A percentile compares a stretch with the other conserved stretches of the same genome.
Evolutionary conservation across 35 echinoderm and acorn worm species (phyloP).

Genomic region (Anneissia japonica): DNA sequence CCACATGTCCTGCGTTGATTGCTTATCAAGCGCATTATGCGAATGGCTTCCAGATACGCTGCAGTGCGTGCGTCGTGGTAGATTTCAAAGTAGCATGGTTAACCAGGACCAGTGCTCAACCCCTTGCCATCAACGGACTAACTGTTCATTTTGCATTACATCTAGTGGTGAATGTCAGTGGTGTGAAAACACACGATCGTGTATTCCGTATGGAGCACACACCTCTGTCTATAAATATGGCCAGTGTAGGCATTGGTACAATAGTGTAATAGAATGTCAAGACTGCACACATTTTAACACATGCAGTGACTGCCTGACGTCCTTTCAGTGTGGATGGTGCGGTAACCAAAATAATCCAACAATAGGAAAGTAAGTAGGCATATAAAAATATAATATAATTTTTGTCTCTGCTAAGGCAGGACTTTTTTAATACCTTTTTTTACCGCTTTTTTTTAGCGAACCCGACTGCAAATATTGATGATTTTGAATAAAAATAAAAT

Average conservation of each 20-base stretch:
- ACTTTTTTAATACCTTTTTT: too few species aligned
- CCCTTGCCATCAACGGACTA: constrained; percentile 24
- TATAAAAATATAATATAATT: too few species aligned
- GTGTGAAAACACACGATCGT: not conserved
- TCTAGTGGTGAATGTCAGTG: not conserved
- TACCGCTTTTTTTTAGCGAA: too few species aligned
- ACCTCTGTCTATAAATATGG: not conserved
- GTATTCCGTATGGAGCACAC: not conserved
- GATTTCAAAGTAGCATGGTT: constrained; percentile 23
- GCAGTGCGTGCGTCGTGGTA: constrained; percentile 45
- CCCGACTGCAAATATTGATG: too few species aligned
- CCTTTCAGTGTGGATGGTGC: constrained; percentile 95
- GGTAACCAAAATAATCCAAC: constrained; percentile 63
- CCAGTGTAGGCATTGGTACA: not conserved
- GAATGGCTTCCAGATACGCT: constrained; percentile 48
- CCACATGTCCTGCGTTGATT: constrained; percentile 32
- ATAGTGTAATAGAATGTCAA: constrained; percentile 1
- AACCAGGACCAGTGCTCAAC: constrained; percentile 21
- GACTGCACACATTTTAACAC: constrained; percentile 39
- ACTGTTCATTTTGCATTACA: not conserved
- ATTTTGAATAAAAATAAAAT: too few species aligned
- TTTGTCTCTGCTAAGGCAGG: too few species aligned
- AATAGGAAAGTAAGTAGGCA: constrained; percentile 66
- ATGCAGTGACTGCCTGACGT: constrained; percentile 49
- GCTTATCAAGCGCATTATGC: not conserved